phyloP scores from a whole-genome alignment of 2,797 vertebrate genomes.

The Margarornis squamiger region DNA sequence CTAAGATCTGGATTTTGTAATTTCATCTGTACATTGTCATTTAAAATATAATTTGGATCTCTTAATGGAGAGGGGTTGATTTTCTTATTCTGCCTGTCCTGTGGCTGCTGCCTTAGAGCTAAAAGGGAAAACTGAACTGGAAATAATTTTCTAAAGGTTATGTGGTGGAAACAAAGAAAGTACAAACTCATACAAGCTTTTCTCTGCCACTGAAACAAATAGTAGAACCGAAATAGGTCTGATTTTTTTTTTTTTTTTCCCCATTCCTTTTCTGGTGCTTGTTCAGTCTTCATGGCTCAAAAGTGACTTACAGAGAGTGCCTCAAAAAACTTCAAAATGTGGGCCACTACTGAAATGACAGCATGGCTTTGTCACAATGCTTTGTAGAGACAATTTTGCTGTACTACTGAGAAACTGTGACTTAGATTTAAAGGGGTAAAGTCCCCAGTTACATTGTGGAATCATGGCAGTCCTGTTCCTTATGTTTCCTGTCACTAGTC shows the following conservation, averaged over 20 bases:
- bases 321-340: background rate
- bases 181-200: background rate
- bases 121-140: background rate
- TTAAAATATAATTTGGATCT: background rate
- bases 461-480: background rate
- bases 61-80: background rate
- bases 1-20: background rate
- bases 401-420: background rate
- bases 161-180: background rate
- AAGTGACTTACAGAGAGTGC: background rate
- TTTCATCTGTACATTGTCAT: background rate
- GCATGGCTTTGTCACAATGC: background rate
- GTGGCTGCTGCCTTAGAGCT: background rate
- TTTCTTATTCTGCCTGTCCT: background rate
- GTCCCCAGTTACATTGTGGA: background rate
- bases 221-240: background rate
- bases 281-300: background rate
- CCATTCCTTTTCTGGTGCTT: background rate
- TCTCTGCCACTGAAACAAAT: background rate
- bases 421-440: background rate
- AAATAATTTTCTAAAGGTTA: background rate
- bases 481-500: background rate
- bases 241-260: background rate
- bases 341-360: background rate
- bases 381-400: background rate